Percentiles rank a stretch among this genome's conserved stretches.
Conservation (phyloP, 1,140 invertebrate genomes). For the Neotoxoptera formosana region DNA sequence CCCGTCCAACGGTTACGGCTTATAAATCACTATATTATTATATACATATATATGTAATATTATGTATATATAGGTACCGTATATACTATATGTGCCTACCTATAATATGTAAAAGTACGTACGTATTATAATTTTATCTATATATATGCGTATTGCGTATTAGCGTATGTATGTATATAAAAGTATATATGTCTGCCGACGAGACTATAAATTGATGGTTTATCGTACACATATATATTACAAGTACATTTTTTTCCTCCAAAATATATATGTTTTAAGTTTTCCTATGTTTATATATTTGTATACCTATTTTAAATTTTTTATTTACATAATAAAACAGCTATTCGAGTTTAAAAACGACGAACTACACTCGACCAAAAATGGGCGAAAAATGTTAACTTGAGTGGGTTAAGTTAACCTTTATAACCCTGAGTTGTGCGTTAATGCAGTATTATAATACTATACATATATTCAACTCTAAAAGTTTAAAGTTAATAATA, state of each 20-base stretch:
- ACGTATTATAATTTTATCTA: neutral
- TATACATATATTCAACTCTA: too few relatives aligned
- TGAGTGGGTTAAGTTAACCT: too few relatives aligned
- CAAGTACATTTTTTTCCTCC: neutral
- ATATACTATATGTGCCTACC: neutral
- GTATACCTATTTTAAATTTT: neutral
- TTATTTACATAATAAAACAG: neutral
- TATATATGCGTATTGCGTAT: neutral
- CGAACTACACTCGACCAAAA: too few relatives aligned
- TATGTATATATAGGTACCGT: neutral
- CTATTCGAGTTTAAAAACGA: too few relatives aligned
- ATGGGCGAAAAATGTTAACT: too few relatives aligned
- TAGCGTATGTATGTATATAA: too few relatives aligned
- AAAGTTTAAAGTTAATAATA: too few relatives aligned
- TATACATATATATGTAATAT: conserved; percentile 13
- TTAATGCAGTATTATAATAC: too few relatives aligned
- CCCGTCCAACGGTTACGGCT: conserved; percentile 31
- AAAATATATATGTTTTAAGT: neutral
- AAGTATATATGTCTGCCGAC: neutral
- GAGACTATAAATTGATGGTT: neutral
- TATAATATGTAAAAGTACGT: neutral
- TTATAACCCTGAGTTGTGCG: too few relatives aligned
- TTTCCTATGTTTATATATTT: neutral
- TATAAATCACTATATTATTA: conserved; percentile 48
- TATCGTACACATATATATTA: neutral